Conservation (phyloP, 2,797 vertebrate species). For the Enteromius paludinosus region DNA sequence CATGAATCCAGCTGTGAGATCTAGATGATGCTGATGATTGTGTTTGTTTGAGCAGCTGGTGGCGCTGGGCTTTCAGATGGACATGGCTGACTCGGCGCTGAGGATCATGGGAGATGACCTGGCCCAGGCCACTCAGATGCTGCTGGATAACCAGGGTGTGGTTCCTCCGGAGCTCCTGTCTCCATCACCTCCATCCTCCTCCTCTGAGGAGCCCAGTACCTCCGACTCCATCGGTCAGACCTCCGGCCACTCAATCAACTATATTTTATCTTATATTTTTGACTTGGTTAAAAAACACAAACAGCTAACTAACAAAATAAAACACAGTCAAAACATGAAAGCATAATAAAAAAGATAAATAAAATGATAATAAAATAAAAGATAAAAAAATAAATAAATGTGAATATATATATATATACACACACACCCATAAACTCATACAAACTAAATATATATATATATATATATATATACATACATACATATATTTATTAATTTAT, state of each 20-base stretch:
- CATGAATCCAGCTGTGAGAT: neutral
- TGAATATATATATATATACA: too few relatives aligned
- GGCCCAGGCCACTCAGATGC: slow-evolving; percentile 84
- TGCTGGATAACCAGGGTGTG: slow-evolving; percentile 83
- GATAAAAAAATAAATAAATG: too few relatives aligned
- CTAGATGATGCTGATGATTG: neutral
- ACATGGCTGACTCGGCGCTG: slow-evolving; percentile 77
- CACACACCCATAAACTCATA: too few relatives aligned
- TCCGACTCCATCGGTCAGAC: slow-evolving; percentile 57
- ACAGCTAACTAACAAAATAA: too few relatives aligned
- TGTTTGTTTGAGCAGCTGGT: slow-evolving; percentile 74
- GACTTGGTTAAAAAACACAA: too few relatives aligned
- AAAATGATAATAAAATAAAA: too few relatives aligned
- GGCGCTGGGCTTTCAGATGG: slow-evolving; percentile 85
- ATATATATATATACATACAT: too few relatives aligned
- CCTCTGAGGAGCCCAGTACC: slow-evolving; percentile 73
- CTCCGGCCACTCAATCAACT: neutral
- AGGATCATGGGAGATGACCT: slow-evolving; percentile 82
- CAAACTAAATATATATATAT: too few relatives aligned
- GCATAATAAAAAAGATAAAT: too few relatives aligned
- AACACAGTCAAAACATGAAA: too few relatives aligned
- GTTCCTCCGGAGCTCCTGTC: slow-evolving; percentile 77
- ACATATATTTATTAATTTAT: too few relatives aligned
- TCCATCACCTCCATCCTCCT: slow-evolving; percentile 64
- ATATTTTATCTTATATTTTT: too few relatives aligned